Evolutionary conservation across 2,113 vertebrate genomes (phyloP), one percentile per base, ranked within the genome.

Genomic region (Aythya baeri): DNA sequence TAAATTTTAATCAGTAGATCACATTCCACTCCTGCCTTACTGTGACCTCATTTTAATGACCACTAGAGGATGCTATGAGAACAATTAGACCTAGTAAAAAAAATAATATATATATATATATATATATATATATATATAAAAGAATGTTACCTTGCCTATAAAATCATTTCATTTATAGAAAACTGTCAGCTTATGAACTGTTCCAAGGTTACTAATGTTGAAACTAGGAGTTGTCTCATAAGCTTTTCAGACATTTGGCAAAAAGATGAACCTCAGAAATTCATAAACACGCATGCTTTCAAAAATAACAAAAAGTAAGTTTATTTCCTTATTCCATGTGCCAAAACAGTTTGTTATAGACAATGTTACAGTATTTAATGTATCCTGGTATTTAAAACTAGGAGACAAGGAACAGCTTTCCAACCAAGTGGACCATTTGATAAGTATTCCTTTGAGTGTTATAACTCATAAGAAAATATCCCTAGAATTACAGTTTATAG

Each of bases 41-140:
- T 36, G 18, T 67, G 52, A 86, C 55, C 91, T 91, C 76, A 87
- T 83, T 67, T 81, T 78, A 91, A 91, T 83, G 83, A 93, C 96
- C 96, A 95, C 97, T 97, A 97, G 96, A 93, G 96, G 97, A 96
- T 96, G 96, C 97, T 96, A 86, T 57, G n/a, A 88, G 93, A 95
- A 88, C 92, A 94, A 95, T 88, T 11, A 90, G 72, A 90, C 44
- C 79, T 1, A 57, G 22, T 10, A 26, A 86, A 86, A 83, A 50
- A 23, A 46, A 18, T 17, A 38, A 38, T 9, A 38, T 46, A 44
- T 34, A 34, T n/a, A 44, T 44, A 46, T 46, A 46, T 20, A 46
- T 46, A 46, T 20, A 44, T 17, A 44, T 20, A 46, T 46, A 49
- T 49, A 21, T 49, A 49, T 49, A 49, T 49, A 49, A 8, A 49